Evolutionary conservation across 1,140 invertebrate species (phyloP).

Genomic region (Pogonomyrmex barbatus): DNA sequence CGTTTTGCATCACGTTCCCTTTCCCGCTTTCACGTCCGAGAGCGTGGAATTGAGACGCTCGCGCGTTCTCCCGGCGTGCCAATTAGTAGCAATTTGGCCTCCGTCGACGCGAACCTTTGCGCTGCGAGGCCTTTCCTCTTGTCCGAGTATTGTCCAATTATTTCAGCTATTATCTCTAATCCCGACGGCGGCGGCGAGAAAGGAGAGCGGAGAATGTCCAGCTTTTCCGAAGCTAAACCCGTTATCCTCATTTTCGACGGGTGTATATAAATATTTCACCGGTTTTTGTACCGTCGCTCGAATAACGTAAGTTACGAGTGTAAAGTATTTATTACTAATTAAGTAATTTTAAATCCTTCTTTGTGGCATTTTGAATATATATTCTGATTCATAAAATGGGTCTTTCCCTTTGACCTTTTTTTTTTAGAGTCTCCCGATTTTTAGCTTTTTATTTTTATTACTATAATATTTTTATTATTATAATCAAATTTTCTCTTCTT

Average conservation of each 20-base stretch:
- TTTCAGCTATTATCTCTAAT: slow-evolving; percentile 23
- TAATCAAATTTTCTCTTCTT: neutral
- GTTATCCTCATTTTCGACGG: neutral
- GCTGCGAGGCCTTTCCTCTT: neutral
- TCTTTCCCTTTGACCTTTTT: neutral
- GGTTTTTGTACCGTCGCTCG: neutral
- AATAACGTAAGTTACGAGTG: too few species aligned
- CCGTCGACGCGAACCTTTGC: slow-evolving; percentile 25
- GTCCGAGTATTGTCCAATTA: slow-evolving; percentile 22
- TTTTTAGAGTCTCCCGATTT: neutral
- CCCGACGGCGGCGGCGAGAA: neutral
- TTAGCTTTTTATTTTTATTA: neutral
- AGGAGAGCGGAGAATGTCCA: slow-evolving; percentile 13
- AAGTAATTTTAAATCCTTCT: too few species aligned
- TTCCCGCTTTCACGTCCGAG: slow-evolving; percentile 2
- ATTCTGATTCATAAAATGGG: neutral
- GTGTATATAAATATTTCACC: neutral
- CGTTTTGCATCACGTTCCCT: slow-evolving; percentile 35
- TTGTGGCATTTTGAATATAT: neutral
- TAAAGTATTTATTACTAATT: neutral
- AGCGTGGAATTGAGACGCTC: slow-evolving; percentile 46
- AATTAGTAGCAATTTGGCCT: slow-evolving; percentile 53
- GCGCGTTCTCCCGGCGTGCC: slow-evolving; percentile 13
- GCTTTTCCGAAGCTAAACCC: neutral
- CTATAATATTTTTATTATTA: too few species aligned